A percentile compares a stretch with the other conserved stretches of the same genome.
Conservation (phyloP, 1,140 invertebrate genomes). For the Sminthurinus signatus region DNA sequence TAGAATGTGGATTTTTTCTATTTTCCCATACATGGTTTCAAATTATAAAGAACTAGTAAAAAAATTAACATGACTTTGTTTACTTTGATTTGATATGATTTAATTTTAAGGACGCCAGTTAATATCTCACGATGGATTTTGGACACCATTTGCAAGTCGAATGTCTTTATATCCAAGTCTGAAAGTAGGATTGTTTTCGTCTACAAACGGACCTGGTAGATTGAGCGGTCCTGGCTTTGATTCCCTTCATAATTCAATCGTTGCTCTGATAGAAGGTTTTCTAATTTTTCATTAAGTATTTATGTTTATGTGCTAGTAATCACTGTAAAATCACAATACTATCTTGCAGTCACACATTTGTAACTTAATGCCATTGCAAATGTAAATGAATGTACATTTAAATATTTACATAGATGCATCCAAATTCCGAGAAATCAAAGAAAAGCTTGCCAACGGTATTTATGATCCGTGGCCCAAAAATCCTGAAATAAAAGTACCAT, state of each 20-base stretch:
- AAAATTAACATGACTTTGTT: no score
- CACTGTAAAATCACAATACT: no score
- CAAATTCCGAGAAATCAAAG: no score
- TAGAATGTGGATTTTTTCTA: not conserved
- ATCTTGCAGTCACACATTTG: no score
- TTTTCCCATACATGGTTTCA: not conserved
- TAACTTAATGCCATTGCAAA: no score
- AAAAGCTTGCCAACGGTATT: not conserved
- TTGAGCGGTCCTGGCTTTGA: not conserved
- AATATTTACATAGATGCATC: no score
- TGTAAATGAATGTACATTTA: no score
- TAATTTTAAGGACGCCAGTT: not conserved
- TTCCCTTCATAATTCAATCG: not conserved
- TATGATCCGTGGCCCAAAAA: not conserved
- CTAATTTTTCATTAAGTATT: no score
- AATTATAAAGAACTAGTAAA: no score
- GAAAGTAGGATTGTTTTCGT: not conserved
- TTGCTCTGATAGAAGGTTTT: not conserved
- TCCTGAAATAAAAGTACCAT: not conserved
- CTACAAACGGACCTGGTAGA: not conserved
- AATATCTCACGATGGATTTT: not conserved
- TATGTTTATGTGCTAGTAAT: no score
- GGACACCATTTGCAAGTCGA: not conserved
- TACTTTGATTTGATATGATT: no score
- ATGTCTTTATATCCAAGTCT: conserved; percentile 1